phyloP scores from a whole-genome alignment of 2,888 invertebrate species.

The Habroteleia sp. region DNA sequence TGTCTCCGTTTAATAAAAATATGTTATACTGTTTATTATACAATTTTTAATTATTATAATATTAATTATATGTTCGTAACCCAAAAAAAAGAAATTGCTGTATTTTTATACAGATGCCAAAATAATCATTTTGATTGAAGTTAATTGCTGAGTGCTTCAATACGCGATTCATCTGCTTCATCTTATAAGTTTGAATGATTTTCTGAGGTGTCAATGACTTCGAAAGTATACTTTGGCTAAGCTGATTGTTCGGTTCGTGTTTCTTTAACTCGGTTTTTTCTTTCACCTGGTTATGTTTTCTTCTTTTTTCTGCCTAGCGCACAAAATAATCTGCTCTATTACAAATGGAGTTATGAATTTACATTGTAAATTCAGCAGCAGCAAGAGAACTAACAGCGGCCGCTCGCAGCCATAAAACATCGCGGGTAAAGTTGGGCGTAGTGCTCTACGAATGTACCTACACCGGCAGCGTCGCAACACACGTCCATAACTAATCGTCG shows the following conservation, averaged over 20 bases:
- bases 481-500: constrained; percentile 64
- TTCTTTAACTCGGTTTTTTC: constrained; percentile 8
- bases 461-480: constrained; percentile 43
- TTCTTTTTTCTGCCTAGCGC: background rate
- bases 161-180: constrained; percentile 23
- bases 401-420: constrained; percentile 47
- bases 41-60: too few species aligned
- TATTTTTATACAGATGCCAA: too few species aligned
- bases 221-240: constrained; percentile 12
- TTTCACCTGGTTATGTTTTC: constrained; percentile 4
- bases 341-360: constrained; percentile 58
- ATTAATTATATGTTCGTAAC: too few species aligned
- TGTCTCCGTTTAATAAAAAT: too few species aligned
- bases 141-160: constrained; percentile 26
- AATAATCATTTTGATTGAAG: too few species aligned
- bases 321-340: constrained; percentile 53
- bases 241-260: background rate
- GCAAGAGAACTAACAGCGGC: constrained; percentile 24
- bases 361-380: constrained; percentile 56
- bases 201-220: constrained; percentile 43
- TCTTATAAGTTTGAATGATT: constrained; percentile 45
- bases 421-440: constrained; percentile 42
- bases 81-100: too few species aligned
- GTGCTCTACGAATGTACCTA: constrained; percentile 39
- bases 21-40: too few species aligned